Conservation (phyloP, 2,113 vertebrate species). For the Ancistrus triradiatus region DNA sequence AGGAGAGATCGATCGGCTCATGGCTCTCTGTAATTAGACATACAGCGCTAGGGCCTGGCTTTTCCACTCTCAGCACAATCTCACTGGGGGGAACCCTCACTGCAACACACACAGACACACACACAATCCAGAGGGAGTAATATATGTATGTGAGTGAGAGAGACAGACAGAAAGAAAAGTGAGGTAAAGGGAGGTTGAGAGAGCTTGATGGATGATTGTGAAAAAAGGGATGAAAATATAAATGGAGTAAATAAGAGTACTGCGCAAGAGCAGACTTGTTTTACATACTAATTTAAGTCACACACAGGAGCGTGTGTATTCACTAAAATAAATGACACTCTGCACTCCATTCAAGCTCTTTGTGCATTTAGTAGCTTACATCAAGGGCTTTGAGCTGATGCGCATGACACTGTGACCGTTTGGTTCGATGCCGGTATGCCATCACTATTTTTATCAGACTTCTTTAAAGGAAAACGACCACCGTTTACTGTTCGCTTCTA, state of each 20-base stretch:
- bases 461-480: too few species aligned
- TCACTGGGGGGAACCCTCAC: constrained; percentile 48
- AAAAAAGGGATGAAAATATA: constrained; percentile 17
- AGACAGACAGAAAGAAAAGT: neutral
- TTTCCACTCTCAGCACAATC: constrained; percentile 51
- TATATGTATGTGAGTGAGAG: constrained; percentile 6
- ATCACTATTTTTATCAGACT: too few species aligned
- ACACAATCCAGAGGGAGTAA: constrained; percentile 1
- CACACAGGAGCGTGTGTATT: neutral
- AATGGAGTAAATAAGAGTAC: neutral
- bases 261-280: neutral
- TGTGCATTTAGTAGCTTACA: too few species aligned
- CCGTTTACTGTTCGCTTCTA: constrained; percentile 4
- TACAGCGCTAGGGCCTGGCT: constrained; percentile 41
- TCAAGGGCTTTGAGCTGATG: too few species aligned
- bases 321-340: too few species aligned
- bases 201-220: neutral
- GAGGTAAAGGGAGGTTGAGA: neutral
- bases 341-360: too few species aligned
- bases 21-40: constrained; percentile 55
- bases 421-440: too few species aligned
- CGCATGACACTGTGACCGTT: too few species aligned
- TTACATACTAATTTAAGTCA: constrained; percentile 5
- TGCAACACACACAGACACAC: constrained; percentile 22
- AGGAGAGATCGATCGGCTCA: constrained; percentile 70